Conservation (phyloP, 2,113 vertebrate species). For the Eubucco bourcierii region DNA sequence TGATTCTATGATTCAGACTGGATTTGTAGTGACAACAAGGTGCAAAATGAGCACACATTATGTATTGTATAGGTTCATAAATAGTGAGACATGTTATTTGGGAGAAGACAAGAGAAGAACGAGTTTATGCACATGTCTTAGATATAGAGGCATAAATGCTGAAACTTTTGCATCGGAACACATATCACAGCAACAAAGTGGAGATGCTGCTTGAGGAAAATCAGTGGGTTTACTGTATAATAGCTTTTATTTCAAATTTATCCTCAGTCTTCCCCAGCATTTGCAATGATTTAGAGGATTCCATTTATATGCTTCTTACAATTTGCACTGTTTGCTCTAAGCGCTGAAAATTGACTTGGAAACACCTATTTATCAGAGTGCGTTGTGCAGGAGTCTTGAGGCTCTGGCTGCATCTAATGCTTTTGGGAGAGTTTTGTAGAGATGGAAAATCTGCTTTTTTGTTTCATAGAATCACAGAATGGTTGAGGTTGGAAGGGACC, state of each 20-base stretch:
- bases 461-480: neutral
- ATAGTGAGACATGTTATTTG: neutral
- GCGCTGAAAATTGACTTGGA: neutral
- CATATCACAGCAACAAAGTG: neutral
- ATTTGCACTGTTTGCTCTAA: neutral
- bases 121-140: neutral
- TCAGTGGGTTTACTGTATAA: neutral
- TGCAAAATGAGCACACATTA: neutral
- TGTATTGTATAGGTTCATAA: neutral
- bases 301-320: neutral
- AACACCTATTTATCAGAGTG: constrained; percentile 10
- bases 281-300: constrained; percentile 13
- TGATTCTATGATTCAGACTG: neutral
- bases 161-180: neutral
- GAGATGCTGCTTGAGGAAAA: neutral
- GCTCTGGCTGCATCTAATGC: neutral
- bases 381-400: neutral
- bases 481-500: neutral
- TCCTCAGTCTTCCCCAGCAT: neutral
- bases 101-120: neutral
- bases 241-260: constrained; percentile 13
- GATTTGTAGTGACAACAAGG: neutral
- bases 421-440: neutral
- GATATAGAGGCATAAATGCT: neutral
- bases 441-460: too few relatives aligned